Base-by-base conservation (phyloP, 2,888 invertebrate genomes). In the Scelioninae gen. 2 region DNA sequence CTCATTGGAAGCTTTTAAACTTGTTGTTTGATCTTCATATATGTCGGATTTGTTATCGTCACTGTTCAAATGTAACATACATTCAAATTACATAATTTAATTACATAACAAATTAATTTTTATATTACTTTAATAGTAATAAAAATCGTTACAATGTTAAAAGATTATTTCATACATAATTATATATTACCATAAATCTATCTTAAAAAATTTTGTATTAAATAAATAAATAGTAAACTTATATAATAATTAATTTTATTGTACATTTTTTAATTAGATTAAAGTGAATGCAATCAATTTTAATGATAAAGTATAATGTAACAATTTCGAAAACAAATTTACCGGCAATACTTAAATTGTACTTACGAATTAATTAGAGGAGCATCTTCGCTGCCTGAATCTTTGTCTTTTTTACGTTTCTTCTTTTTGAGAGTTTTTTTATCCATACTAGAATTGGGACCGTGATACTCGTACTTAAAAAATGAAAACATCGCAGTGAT, bases 351-450 rank as follows among this genome's bases (percentile, higher is more conserved):
- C 25, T 4, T 3, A 31, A 31, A 31, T 45, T 25, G 35, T 25
- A 67, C 67, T 57, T 57, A 70, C 70, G 55, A 35, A n/a, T 70
- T 52, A 65, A 50, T 60, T n/a, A 61, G 1, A 16, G 58, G 58
- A 2, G 91, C 91, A 71, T 92, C 92, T 81, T 94, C 94, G 0
- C 90, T 92, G 78, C 92, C 92, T 37, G 94, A 94, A 83, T 94
- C 93, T 87, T 95, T 94, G 77, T 94, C 94, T 85, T 93, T 92
- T 85, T 91, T 92, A 82, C 89, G 89, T 85, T 91, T 94, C 88
- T 93, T 94, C 80, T 90, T 91, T 82, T 92, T 92, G 67, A 86
- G 89, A 72, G 86, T 85, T 76, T 87, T 88, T 78, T 88, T 89
- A 0, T 89, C 88, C 2, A 87, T 85, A 69, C 88, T 88, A 72